Evolutionary conservation across 2,888 invertebrate genomes (phyloP), one percentile per base, ranked within the genome.

Genomic region (Tipula unca): DNA sequence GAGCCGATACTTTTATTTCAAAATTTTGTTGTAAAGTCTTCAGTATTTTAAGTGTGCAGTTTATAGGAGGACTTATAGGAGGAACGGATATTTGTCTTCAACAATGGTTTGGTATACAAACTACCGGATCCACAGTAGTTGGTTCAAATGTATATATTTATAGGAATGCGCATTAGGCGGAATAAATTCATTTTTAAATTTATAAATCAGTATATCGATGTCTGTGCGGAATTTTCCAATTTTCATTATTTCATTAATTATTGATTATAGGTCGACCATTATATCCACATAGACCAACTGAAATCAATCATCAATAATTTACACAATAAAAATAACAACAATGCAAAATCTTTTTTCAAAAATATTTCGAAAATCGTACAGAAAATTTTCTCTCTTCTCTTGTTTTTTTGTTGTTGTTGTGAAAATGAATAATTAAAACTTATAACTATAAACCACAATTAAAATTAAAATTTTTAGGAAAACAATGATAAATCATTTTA

Each of bases 241-340:
- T 69, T 69, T 1, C 69, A 69, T 69, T 25, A 69, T 25, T 69
- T 25, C 69, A 69, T 69, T 69, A 69, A 69, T 69, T 69, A 69
- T 69, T 69, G 69, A 69, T 69, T 25, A 25, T 25, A 25, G 69
- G 69, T 69, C 69, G 25, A 69, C 69, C 69, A 69, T 25, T 69
- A 3, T 25, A 69, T 69, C 69, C 69, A 69, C 69, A 69, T 25
- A 69, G 69, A 69, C 69, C 69, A 69, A 69, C 69, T 69, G 69
- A 69, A 69, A 69, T 69, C 69, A 69, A 69, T 69, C 69, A 69
- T 69, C 69, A 69, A 69, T 69, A 69, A 69, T 69, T 69, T 69
- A 69, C 25, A 69, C 20, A 69, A 69, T 25, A 69, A 69, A 25
- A 69, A 20, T 13, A 25, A 25, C 25, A 54, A 54, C 48, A 39